Conservation (phyloP, 2,888 invertebrate genomes). For the Xestia xanthographa region DNA sequence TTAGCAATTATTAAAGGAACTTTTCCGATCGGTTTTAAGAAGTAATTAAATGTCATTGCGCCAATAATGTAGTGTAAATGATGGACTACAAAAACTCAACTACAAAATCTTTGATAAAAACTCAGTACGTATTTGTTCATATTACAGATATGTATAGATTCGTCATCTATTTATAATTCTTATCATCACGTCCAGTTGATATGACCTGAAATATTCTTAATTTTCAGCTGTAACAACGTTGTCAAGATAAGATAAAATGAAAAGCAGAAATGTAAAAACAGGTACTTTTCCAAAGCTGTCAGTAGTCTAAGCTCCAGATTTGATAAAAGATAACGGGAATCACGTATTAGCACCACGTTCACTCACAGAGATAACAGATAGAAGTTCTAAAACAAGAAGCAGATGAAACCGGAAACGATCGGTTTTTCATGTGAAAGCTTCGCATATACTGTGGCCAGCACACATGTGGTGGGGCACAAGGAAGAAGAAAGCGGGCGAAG, state of each 20-base stretch:
- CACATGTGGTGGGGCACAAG: constrained; percentile 91
- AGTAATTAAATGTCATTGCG: no score
- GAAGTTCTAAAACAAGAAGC: constrained; percentile 42
- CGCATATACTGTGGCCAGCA: constrained; percentile 80
- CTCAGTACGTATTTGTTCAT: background rate
- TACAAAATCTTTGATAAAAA: background rate
- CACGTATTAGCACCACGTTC: constrained; percentile 41
- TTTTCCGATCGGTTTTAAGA: background rate
- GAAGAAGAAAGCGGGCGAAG: constrained; percentile 90
- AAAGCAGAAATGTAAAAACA: constrained; percentile 35
- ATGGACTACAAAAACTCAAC: background rate
- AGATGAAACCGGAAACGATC: constrained; percentile 82
- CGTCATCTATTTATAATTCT: constrained; percentile 1
- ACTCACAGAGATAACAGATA: constrained; percentile 55
- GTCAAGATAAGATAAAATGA: constrained; percentile 33
- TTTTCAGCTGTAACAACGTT: constrained; percentile 17
- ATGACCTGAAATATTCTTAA: constrained; percentile 34
- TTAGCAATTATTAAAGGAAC: background rate
- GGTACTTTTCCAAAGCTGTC: constrained; percentile 33
- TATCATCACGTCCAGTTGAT: constrained; percentile 15
- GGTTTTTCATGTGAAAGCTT: constrained; percentile 68
- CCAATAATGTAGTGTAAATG: no score
- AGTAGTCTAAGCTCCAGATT: constrained; percentile 50
- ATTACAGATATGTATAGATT: background rate
- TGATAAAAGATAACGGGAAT: constrained; percentile 52